phyloP scores from a whole-genome alignment of 2,797 vertebrate genomes.

The Hypotaenidia philippensis region DNA sequence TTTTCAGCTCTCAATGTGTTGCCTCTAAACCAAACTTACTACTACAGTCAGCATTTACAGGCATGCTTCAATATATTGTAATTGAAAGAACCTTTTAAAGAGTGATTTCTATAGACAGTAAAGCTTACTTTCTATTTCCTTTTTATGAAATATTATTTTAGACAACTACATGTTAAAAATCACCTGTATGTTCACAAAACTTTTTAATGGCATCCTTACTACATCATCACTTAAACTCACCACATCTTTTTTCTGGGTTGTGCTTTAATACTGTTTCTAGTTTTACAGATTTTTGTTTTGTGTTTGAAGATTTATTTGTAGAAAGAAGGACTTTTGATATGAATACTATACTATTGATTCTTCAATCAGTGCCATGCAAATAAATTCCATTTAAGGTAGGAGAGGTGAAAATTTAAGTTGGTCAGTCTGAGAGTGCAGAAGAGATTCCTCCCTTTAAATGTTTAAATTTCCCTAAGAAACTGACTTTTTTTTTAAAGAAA shows the following conservation, averaged over 20 bases:
- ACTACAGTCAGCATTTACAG: slow-evolving; percentile 22
- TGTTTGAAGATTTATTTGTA: not conserved
- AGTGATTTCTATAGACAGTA: slow-evolving; percentile 9
- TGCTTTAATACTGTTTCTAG: not conserved
- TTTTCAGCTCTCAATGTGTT: not conserved
- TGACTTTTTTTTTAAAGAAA: not conserved
- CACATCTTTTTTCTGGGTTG: not conserved
- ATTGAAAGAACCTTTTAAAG: slow-evolving; percentile 16
- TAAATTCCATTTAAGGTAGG: not conserved
- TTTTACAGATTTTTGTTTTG: not conserved
- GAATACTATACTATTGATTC: not conserved
- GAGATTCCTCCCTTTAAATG: not conserved
- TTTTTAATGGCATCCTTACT: not conserved
- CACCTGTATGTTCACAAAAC: not conserved
- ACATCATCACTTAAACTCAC: not conserved
- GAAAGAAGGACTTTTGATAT: not conserved
- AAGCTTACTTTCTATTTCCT: slow-evolving; percentile 6
- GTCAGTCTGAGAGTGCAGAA: not conserved
- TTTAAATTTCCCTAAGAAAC: not conserved
- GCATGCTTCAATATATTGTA: not conserved
- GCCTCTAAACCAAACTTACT: slow-evolving; percentile 26
- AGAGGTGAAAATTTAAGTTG: not conserved
- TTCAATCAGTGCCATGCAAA: not conserved
- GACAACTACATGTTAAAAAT: slow-evolving; percentile 10
- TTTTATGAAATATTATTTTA: slow-evolving; percentile 11